phyloP scores from a whole-genome alignment of 2,888 invertebrate genomes.

The Neelides folsomi region DNA sequence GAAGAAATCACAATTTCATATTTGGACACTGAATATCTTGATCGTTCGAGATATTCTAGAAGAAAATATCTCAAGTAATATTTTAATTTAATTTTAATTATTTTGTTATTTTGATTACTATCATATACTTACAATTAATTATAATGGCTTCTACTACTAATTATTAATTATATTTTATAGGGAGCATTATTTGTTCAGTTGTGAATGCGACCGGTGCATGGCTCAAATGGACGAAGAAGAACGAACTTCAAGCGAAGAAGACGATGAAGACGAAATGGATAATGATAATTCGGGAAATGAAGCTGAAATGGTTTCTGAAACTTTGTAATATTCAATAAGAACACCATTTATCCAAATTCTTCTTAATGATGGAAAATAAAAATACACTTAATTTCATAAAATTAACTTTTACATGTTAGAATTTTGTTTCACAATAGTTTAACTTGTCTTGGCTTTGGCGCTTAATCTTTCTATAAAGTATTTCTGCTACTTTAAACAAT shows the following conservation, averaged over 20 bases:
- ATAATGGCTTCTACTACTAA: slow-evolving; percentile 10
- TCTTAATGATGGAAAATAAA: too few species aligned
- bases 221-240: slow-evolving; percentile 60
- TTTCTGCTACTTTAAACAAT: too few species aligned
- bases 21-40: slow-evolving; percentile 67
- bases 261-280: slow-evolving; percentile 44
- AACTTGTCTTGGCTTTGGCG: too few species aligned
- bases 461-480: too few species aligned
- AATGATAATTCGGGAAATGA: slow-evolving; percentile 44
- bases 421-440: too few species aligned
- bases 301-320: slow-evolving; percentile 1
- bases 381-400: too few species aligned
- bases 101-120: not conserved
- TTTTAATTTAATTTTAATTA: slow-evolving; percentile 4
- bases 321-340: too few species aligned
- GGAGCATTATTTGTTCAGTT: slow-evolving; percentile 67
- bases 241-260: slow-evolving; percentile 61
- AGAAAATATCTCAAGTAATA: slow-evolving; percentile 54
- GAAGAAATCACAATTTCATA: slow-evolving; percentile 87
- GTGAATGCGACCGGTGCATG: slow-evolving; percentile 66
- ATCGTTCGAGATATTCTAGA: slow-evolving; percentile 70
- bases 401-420: too few species aligned
- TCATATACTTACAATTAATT: not conserved
- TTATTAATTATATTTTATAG: slow-evolving; percentile 40
- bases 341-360: too few species aligned